A percentile compares a stretch with the other conserved stretches of the same genome.
Conservation (phyloP, 2,113 vertebrate genomes). For the Lates calcarifer region DNA sequence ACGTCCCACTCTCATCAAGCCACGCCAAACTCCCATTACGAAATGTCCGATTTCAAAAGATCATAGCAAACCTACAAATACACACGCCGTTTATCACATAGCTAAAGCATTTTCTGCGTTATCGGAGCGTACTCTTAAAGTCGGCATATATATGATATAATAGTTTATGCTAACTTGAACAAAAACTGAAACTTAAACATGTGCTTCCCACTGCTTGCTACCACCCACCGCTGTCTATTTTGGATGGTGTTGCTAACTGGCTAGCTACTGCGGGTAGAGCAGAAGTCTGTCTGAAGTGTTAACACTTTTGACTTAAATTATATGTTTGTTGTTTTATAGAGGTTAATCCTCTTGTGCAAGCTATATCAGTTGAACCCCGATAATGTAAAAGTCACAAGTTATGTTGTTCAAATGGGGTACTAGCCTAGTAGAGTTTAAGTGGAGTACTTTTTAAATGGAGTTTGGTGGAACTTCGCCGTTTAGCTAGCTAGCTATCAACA, state of each 20-base stretch:
- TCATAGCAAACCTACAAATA: rapidly evolving
- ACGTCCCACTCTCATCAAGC: neutral
- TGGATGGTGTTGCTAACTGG: neutral
- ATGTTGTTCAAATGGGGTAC: rapidly evolving
- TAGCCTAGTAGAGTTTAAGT: neutral
- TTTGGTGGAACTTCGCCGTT: neutral
- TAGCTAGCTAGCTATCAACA: neutral
- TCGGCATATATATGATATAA: neutral
- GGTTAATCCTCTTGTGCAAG: neutral
- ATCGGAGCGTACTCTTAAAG: rapidly evolving
- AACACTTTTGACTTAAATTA: neutral
- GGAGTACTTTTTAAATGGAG: constrained; percentile 18
- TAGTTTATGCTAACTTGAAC: neutral
- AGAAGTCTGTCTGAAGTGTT: neutral
- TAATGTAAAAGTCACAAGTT: rapidly evolving
- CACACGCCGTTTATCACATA: rapidly evolving
- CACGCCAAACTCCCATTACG: neutral
- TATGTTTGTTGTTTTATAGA: rapidly evolving
- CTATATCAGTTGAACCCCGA: rapidly evolving
- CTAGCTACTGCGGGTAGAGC: neutral
- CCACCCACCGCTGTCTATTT: neutral
- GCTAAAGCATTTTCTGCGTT: rapidly evolving
- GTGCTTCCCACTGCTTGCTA: neutral
- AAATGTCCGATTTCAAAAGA: neutral
- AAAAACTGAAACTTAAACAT: constrained; percentile 11